phyloP scores from a whole-genome alignment of 2,888 invertebrate genomes.

The Drosophila flavopinicola region DNA sequence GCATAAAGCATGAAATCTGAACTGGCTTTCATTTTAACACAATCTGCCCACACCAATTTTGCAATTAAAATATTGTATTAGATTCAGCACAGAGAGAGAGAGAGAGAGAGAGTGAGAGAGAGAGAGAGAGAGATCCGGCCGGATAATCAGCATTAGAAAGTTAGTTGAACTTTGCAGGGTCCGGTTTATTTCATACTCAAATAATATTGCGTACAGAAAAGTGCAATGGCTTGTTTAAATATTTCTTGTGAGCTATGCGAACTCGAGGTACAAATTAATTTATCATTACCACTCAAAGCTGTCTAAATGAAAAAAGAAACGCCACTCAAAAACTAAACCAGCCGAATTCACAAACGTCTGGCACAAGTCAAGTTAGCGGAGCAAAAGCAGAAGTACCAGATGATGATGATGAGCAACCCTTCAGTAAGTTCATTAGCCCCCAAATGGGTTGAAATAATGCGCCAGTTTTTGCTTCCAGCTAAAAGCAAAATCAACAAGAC shows the following conservation, averaged over 20 bases:
- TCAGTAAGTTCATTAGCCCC: constrained; percentile 74
- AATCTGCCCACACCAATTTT: constrained; percentile 61
- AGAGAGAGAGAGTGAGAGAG: constrained; percentile 10
- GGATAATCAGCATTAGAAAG: constrained; percentile 76
- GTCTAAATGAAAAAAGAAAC: constrained; percentile 46
- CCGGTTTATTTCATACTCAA: constrained; percentile 26
- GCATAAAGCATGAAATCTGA: background rate
- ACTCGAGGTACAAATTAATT: constrained; percentile 56
- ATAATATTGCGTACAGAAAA: constrained; percentile 38
- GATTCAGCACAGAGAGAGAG: constrained; percentile 44
- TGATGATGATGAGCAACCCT: constrained; percentile 41
- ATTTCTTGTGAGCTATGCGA: constrained; percentile 23
- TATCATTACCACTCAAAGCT: constrained; percentile 60
- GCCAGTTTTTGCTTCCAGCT: constrained; percentile 49
- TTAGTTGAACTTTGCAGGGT: constrained; percentile 29
- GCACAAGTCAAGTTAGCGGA: constrained; percentile 30
- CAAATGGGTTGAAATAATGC: constrained; percentile 79
- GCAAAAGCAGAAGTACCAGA: background rate
- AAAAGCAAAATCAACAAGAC: constrained; percentile 65
- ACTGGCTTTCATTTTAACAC: constrained; percentile 44
- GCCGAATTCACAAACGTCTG: constrained; percentile 52
- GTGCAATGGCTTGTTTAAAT: constrained; percentile 39
- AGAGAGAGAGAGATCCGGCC: constrained; percentile 28
- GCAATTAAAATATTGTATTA: constrained; percentile 60
- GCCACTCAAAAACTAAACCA: constrained; percentile 66